Evolutionary conservation across 2,888 invertebrate genomes (phyloP).

Genomic region (Camponotus fellah): DNA sequence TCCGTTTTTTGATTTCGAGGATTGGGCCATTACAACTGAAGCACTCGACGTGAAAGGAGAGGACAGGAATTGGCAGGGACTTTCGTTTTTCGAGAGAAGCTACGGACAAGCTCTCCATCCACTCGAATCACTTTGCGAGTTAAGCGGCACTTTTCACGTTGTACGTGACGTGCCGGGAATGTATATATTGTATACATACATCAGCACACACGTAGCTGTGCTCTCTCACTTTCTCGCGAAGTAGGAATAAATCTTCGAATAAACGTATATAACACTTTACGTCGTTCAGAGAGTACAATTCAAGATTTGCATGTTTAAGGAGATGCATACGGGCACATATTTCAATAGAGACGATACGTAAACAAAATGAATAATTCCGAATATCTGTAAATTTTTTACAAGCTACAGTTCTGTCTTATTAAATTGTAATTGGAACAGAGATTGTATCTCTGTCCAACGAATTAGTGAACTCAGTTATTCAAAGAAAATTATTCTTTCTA

Average conservation of each 20-base stretch:
- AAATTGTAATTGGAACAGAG: neutral
- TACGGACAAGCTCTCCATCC: slow-evolving; percentile 25
- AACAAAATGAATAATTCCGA: slow-evolving; percentile 2
- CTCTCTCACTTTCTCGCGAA: slow-evolving; percentile 15
- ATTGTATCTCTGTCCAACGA: neutral
- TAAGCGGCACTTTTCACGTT: slow-evolving; percentile 46
- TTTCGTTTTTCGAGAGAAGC: slow-evolving; percentile 44
- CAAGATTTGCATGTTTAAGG: slow-evolving; percentile 9
- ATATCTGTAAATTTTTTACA: neutral
- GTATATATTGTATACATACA: slow-evolving; percentile 39
- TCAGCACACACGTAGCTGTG: slow-evolving; percentile 7
- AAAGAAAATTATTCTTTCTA: slow-evolving; percentile 14
- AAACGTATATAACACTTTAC: slow-evolving; percentile 43
- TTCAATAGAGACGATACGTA: neutral
- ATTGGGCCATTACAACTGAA: neutral
- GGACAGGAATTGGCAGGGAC: slow-evolving; percentile 21
- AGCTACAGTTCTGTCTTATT: neutral
- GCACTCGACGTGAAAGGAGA: slow-evolving; percentile 13
- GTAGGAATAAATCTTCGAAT: slow-evolving; percentile 43
- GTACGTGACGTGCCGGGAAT: slow-evolving; percentile 46
- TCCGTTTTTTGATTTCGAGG: slow-evolving; percentile 17
- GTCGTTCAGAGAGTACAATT: neutral
- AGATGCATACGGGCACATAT: neutral
- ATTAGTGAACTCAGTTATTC: neutral
- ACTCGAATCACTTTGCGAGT: slow-evolving; percentile 56